phyloP scores from a whole-genome alignment of 2,888 invertebrate species.

The Megamerina dolium region DNA sequence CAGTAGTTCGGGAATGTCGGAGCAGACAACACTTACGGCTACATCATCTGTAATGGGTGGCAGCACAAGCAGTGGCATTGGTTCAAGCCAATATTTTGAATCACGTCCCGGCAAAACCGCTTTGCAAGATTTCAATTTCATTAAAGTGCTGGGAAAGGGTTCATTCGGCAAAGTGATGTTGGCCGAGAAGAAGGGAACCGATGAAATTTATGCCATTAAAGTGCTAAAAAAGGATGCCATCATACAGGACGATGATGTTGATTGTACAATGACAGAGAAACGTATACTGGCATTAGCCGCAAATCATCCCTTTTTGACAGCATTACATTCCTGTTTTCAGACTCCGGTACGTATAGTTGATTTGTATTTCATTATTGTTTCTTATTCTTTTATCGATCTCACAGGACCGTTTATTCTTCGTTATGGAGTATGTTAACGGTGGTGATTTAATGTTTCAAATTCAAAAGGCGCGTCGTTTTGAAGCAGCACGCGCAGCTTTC shows the following conservation, averaged over 20 bases:
- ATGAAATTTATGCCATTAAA: constrained; percentile 83
- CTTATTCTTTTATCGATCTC: not conserved
- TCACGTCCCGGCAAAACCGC: constrained; percentile 57
- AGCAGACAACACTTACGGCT: constrained; percentile 32
- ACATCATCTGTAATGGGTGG: constrained; percentile 15
- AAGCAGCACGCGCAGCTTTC: constrained; percentile 86
- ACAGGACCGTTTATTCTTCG: constrained; percentile 90
- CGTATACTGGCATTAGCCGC: constrained; percentile 95
- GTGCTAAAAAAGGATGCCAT: constrained; percentile 97
- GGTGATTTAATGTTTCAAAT: constrained; percentile 99
- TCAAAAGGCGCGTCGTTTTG: constrained; percentile 95
- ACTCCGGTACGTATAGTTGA: constrained; percentile 58
- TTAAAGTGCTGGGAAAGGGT: constrained; percentile 98
- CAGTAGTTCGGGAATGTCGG: constrained; percentile 33
- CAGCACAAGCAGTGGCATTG: constrained; percentile 33
- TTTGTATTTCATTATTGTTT: not conserved
- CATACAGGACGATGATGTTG: constrained; percentile 98
- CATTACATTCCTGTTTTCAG: constrained; percentile 95
- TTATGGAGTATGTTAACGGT: constrained; percentile 99
- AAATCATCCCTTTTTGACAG: constrained; percentile 95
- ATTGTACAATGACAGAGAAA: constrained; percentile 98
- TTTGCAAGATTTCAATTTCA: constrained; percentile 88
- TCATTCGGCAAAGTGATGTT: constrained; percentile 99
- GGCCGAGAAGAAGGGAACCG: constrained; percentile 87
- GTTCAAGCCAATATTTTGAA: constrained; percentile 37